Base-by-base conservation (phyloP, 2,888 invertebrate species). In the Lysandra bellargus region DNA sequence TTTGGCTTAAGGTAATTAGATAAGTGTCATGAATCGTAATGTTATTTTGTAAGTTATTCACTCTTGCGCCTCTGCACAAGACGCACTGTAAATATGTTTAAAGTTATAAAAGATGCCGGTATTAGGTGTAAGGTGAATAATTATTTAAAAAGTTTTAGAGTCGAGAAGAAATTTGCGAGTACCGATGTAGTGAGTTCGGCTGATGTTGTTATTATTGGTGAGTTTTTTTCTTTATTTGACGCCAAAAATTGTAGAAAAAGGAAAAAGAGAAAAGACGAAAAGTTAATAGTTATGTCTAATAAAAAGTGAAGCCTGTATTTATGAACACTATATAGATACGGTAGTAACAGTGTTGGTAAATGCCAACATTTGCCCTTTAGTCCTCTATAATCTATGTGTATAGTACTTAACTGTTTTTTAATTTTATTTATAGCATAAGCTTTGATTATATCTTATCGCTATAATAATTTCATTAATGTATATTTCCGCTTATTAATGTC, bases 181-280 rank as follows among this genome's bases (percentile, higher is more conserved):
- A 83, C 87, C 61, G 92, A 93, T 76, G 85, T 93, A 2, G 91
- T 90, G 64, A 84, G 91, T 61, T 95, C 96, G 69, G 97, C 97
- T 30, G 97, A 98, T 92, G 97, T 97, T 82, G 97, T 98, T 80
- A 95, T 98, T 83, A 96, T 98, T 83, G 97, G 97, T 96, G 89
- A 93, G 92, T 91, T 79, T 30, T 30, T 30, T 64, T 23, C 2
- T n/a, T 23, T 61, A 61, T 23, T 61, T 23, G 14, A n/a, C n/a
- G 44, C 1, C 9, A 2, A 0, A 44, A 44, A 2, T 44, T 44
- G 44, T 44, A 7, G 44, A 44, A 44, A 44, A 7, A 44, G 44
- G 9, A 9, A 9, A 0, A 44, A 9, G 44, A 44, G 5, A 44
- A 44, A 44, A 44, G 2, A 44, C 44, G 9, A 44, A 44, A 9